Evolutionary conservation across 92 coral and sea anemone species (phyloP), one percentile per base, ranked within the genome.

Genomic region (Porites rus): DNA sequence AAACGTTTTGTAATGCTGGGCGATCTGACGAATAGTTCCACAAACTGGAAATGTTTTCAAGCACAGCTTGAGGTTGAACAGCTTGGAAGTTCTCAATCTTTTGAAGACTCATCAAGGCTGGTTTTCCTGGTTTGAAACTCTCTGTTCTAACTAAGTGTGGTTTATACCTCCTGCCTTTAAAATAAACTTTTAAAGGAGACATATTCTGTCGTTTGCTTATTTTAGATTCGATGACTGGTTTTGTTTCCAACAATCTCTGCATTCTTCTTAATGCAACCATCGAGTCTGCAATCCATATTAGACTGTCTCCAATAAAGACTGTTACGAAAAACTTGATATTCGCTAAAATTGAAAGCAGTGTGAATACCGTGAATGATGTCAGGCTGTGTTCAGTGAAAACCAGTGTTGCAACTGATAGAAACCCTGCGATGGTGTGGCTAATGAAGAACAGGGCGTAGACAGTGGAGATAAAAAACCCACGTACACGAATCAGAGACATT

Each of bases 321-420:
- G 77, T 82, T 9, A 60, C 66, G n/a, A 50, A 0, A n/a, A 70
- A 2, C 38, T 28, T 70, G 12, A 82, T 18, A 51, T 70, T 72
- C 13, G 78, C 38, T 14, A 82, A 9, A 8, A 16, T 1, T 24
- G 89, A 65, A 14, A 85, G 13, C 6, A 85, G 28, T 21, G 80
- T 61, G n/a, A 85, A 85, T 0, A 76, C 70, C n/a, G 66, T 79
- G 19, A 63, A 53, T 4, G 89, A 31, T 25, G 74, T 85, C 9
- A 85, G 4, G 31, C n/a, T 1, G 10, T 11, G 9, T 6, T 65
- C 68, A 21, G 70, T 14, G 7, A 85, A 11, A 12, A 85, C 21
- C 50, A 85, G 67, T 10, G 66, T 28, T 1, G 67, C 8, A 14
- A 85, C 67, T 28, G 84, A 76, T 6, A 68, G 10, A n/a, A 85